phyloP scores from a whole-genome alignment of 2,888 invertebrate species.

The Spilosoma lubricipeda region DNA sequence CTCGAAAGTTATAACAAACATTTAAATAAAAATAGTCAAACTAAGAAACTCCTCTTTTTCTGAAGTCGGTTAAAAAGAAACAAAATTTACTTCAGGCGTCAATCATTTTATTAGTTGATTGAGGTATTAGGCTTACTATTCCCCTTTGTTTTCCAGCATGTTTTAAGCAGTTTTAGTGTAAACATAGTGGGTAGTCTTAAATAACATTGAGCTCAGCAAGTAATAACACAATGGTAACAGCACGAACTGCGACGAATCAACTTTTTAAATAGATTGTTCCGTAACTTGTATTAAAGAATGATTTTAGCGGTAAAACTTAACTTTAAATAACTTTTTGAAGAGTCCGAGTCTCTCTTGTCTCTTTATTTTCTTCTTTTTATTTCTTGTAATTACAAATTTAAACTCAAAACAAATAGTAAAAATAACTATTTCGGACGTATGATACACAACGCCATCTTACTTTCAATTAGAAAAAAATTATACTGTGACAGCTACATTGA shows the following conservation, averaged over 20 bases:
- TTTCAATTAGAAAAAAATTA: no score
- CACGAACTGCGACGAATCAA: background rate
- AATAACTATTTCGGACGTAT: no score
- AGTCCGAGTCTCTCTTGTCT: background rate
- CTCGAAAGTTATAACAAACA: no score
- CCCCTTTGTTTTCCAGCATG: background rate
- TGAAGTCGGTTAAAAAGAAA: no score
- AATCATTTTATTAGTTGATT: conserved; percentile 7
- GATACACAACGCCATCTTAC: no score
- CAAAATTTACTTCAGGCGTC: no score
- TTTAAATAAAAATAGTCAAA: no score
- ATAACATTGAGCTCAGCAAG: background rate
- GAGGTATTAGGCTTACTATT: conserved; percentile 3
- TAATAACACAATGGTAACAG: background rate
- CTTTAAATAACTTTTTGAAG: background rate
- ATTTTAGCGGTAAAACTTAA: background rate
- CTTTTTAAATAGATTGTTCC: background rate
- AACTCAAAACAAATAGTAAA: no score
- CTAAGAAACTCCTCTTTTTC: no score
- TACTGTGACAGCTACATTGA: no score
- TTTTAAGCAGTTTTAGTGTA: background rate
- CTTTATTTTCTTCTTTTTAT: no score
- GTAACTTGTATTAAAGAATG: background rate
- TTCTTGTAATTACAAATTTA: no score
- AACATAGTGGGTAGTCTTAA: background rate